Conservation (phyloP, 2,888 invertebrate genomes). For the Nemoura dubitans region DNA sequence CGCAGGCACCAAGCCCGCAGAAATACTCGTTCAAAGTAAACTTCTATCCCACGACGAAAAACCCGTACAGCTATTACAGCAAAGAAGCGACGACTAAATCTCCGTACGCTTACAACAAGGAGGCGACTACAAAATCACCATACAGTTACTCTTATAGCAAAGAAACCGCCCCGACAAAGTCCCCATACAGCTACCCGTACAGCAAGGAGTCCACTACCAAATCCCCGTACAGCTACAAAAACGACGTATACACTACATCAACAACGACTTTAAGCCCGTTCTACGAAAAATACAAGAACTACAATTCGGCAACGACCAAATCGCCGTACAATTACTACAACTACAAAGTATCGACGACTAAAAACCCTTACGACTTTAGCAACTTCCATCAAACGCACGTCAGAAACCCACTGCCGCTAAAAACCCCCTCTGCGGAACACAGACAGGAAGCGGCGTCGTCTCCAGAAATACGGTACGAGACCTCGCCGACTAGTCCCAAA, state of each 20-base stretch:
- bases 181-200: slow-evolving; percentile 55
- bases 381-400: slow-evolving; percentile 37
- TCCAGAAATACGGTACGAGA: neutral
- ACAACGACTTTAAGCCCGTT: slow-evolving; percentile 52
- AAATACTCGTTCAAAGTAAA: slow-evolving; percentile 58
- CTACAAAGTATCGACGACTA: slow-evolving; percentile 60
- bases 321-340: slow-evolving; percentile 36
- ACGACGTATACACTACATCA: slow-evolving; percentile 54
- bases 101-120: slow-evolving; percentile 53
- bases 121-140: slow-evolving; percentile 55
- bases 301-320: slow-evolving; percentile 35
- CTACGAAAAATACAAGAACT: slow-evolving; percentile 48
- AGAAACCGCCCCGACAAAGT: slow-evolving; percentile 52
- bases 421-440: neutral
- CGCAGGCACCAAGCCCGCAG: slow-evolving; percentile 52
- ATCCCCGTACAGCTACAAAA: slow-evolving; percentile 52
- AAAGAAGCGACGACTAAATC: slow-evolving; percentile 53
- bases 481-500: slow-evolving; percentile 27
- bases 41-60: slow-evolving; percentile 57
- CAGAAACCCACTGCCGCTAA: neutral
- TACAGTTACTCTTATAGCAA: slow-evolving; percentile 52
- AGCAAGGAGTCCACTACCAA: slow-evolving; percentile 32
- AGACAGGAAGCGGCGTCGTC: neutral
- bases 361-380: slow-evolving; percentile 66
- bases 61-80: slow-evolving; percentile 31